These are phyloP conservation scores for Ornithorhynchus anatinus DNA, from an alignment of 2,113 vertebrate genomes.

Conservation along the genomic window DNA sequence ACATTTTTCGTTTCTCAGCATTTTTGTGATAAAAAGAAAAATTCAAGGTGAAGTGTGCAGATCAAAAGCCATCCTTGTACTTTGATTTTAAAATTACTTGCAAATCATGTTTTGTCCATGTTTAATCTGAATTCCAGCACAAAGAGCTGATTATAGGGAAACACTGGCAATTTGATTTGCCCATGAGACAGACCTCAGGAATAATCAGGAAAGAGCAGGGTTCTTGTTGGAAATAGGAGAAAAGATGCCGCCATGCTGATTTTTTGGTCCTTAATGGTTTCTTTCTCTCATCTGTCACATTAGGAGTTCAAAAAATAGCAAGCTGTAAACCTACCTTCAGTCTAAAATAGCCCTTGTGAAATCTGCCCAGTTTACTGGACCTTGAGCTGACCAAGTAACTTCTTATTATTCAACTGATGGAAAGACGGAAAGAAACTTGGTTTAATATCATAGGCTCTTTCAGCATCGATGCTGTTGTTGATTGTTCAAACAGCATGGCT, in stretches of 20 bases:
- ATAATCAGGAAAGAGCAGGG: background rate
- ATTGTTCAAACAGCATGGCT: no score
- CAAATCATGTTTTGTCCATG: background rate
- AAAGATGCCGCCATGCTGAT: background rate
- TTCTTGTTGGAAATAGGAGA: background rate
- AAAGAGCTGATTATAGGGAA: constrained; percentile 33
- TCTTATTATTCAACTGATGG: background rate
- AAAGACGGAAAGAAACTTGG: background rate
- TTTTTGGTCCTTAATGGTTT: background rate
- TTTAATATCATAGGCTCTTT: background rate
- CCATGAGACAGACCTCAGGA: background rate
- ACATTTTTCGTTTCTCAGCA: no score
- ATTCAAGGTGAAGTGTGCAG: no score
- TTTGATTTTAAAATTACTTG: constrained; percentile 8
- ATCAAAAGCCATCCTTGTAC: no score
- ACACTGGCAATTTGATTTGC: background rate
- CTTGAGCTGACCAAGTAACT: background rate
- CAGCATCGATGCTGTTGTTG: background rate
- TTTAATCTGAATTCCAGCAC: background rate
- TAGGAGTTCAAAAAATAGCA: constrained; percentile 23
- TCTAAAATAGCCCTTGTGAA: background rate
- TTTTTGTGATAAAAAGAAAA: no score
- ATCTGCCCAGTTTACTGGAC: background rate
- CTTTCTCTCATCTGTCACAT: constrained; percentile 21
- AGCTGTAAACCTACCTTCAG: background rate